These are phyloP conservation scores for Onchidella celtica DNA, from an alignment of 2,888 invertebrate species.

Conservation along the genomic window DNA sequence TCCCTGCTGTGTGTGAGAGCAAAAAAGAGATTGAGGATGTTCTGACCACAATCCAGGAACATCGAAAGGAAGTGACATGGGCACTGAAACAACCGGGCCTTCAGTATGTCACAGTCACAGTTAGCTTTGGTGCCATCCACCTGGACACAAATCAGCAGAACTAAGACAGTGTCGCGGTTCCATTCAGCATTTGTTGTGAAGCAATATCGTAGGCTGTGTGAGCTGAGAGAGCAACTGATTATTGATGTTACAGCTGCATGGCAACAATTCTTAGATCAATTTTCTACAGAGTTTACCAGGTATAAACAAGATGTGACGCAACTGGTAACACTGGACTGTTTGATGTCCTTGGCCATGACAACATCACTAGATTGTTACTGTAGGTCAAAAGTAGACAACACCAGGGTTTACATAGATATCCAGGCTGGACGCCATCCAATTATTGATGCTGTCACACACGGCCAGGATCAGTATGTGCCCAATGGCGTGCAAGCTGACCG, in stretches of 20 bases:
- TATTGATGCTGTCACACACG: constrained; percentile 70
- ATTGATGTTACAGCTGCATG: constrained; percentile 76
- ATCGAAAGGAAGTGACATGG: constrained; percentile 74
- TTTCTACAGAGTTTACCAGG: constrained; percentile 63
- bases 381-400: constrained; percentile 70
- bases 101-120: constrained; percentile 76
- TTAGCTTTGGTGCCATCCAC: constrained; percentile 76
- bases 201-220: constrained; percentile 72
- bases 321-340: constrained; percentile 79
- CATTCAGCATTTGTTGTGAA: constrained; percentile 77
- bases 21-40: constrained; percentile 70
- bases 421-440: constrained; percentile 79
- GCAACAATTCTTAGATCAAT: constrained; percentile 69
- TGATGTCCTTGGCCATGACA: constrained; percentile 77
- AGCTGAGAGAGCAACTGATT: constrained; percentile 75
- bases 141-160: constrained; percentile 80
- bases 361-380: constrained; percentile 77
- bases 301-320: constrained; percentile 75
- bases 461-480: constrained; percentile 78
- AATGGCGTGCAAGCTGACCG: constrained; percentile 77
- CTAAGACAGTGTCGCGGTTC: constrained; percentile 79
- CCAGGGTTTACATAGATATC: constrained; percentile 70
- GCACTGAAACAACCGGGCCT: constrained; percentile 70
- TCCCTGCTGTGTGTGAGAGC: constrained; percentile 70
- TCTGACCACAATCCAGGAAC: constrained; percentile 68